These are phyloP conservation scores for Dasysyrphus albostriatus DNA, from an alignment of 2,888 invertebrate species.

Conservation along the genomic window DNA sequence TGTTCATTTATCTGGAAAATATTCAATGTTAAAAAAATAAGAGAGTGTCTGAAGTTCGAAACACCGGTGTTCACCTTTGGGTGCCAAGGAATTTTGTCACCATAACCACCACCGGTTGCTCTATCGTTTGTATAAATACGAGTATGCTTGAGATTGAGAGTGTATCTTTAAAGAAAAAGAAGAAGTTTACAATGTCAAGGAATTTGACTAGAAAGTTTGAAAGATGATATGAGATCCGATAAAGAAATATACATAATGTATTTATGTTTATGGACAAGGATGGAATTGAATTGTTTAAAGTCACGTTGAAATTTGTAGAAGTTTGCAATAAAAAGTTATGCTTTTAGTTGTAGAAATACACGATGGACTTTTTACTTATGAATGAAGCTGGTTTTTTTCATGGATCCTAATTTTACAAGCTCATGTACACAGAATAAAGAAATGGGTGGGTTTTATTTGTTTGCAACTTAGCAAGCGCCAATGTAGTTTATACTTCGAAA, in stretches of 20 bases:
- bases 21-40: constrained; percentile 24
- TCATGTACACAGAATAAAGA: neutral
- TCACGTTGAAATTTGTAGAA: neutral
- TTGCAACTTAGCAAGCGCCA: no score
- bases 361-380: neutral
- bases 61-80: constrained; percentile 36
- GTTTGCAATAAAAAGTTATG: neutral
- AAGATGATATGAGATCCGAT: constrained; percentile 1
- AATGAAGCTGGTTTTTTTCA: neutral
- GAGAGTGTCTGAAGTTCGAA: constrained; percentile 18
- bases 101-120: constrained; percentile 9
- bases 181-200: constrained; percentile 16
- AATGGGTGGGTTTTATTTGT: no score
- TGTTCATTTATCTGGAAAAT: constrained; percentile 50
- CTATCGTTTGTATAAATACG: neutral
- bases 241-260: neutral
- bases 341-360: neutral
- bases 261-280: no score
- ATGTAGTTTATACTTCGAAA: no score
- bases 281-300: neutral
- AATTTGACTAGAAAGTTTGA: constrained; percentile 26
- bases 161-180: constrained; percentile 9
- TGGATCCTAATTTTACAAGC: neutral
- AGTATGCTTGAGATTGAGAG: constrained; percentile 15
- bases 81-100: constrained; percentile 24